Evolutionary conservation across 2,113 vertebrate genomes (phyloP), one percentile per base, ranked within the genome.

Genomic region (Prietella phreatophila): DNA sequence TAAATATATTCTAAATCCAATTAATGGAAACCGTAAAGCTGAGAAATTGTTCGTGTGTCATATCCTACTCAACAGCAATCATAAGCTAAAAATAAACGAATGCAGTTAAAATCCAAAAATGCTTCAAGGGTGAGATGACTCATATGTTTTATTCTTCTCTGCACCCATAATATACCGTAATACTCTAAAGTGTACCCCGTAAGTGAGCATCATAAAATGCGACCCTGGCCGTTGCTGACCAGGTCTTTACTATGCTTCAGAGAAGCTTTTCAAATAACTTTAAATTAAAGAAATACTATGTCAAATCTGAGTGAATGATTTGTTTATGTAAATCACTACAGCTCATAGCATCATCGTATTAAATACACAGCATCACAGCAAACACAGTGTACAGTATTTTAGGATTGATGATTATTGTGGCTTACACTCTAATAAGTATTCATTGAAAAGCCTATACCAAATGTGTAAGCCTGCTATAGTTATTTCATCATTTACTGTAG

Each of bases 1-100:
- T 25, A 6, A 14, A 78, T 50, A 50, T 50, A n/a, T 47, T 17
- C 22, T 27, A 15, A 55, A 30, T 55, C 76, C 9, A 3, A 19
- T 55, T 19, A 55, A 55, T 3, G 27, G 47, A 80, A 79, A 55
- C 47, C 5, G 7, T 27, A 80, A 30, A 25, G 25, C 55, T 55
- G 76, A 79, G 76, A 79, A 53, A 79, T 55, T 79, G 47, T 30
- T 25, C 17, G 1, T 50, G 71, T 55, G 30, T 30, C 6, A 17
- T 25, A 30, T 30, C 76, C 50, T 80, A 19, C 14, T 19, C 50
- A n/a, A 3, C 13, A 53, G 27, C 14, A 30, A 69, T 69, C 82
- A 33, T 13, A 33, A 71, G 71, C 87, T 84, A 88, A 86, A 90
- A 86, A 90, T 86, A 83, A 76, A 56, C 50, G 33, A 13, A 71